Evolutionary conservation across 2,797 vertebrate genomes (phyloP), one percentile per base, ranked within the genome.

Genomic region (Semotilus atromaculatus): DNA sequence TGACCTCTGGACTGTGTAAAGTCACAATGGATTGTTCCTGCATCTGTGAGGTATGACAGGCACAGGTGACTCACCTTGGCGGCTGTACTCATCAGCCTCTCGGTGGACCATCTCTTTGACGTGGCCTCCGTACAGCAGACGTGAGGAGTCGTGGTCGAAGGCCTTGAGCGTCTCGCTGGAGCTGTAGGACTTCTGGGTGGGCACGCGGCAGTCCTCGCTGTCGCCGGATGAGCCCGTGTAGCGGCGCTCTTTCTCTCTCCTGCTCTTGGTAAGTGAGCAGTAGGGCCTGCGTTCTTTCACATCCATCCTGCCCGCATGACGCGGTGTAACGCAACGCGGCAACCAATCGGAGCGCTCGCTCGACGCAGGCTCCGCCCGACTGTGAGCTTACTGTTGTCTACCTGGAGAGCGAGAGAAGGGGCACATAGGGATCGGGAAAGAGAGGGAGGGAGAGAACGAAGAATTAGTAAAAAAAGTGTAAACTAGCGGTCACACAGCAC

Each of bases 281-380:
- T 99, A 99, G 89, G 98, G 98, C 94, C 97, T 95, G 89, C 97
- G 96, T 94, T 99, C 97, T 92, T 99, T 99, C 94, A 99, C 98
- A 97, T 99, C 98, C 98, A 99, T 99, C 90, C 96, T 97, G 97
- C 95, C 94, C 93, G 95, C 96, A 96, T 96, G 97, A 95, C 92
- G 92, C 91, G 92, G 0, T 88, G 87, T 85, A 92, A 86, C 91
- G 55, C 85, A 73, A 82, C 14, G 48, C 7, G 31, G 71, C 72
- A 93, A 80, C 84, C 85, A 86, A 86, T 75, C 13, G 29, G 60
- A 72, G 68, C 76, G 18, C 73, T 92, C 81, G 88, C 87, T 91
- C 90, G 77, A 79, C 90, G 68, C 86, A 88, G 92, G 92, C 88
- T 91, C 89, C 68, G 87, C 89, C 93, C 91, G 90, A 90, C 87